Evolutionary conservation across 2,888 invertebrate species (phyloP).

Genomic region (Dicyrtomina minuta): DNA sequence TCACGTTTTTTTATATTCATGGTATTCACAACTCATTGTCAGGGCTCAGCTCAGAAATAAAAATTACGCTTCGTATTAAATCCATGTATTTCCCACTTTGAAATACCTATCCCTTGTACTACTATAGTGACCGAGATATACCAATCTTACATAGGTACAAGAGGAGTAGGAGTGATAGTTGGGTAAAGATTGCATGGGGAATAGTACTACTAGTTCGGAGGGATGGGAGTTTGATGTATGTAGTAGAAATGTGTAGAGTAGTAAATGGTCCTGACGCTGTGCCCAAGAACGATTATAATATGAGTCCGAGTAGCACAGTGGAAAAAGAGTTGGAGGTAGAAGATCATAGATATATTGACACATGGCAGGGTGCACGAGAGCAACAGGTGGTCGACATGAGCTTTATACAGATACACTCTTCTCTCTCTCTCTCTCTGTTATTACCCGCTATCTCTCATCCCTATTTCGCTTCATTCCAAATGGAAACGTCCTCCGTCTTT

Average conservation of each 20-base stretch:
- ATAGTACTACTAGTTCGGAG: too few relatives aligned
- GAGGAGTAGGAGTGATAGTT: too few relatives aligned
- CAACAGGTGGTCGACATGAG: conserved; percentile 23
- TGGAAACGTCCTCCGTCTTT: not conserved
- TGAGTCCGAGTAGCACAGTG: not conserved
- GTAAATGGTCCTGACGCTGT: too few relatives aligned
- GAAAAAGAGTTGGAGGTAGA: not conserved
- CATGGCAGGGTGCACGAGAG: conserved; percentile 24
- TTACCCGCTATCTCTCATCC: conserved; percentile 14
- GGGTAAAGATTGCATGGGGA: too few relatives aligned
- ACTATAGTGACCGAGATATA: too few relatives aligned
- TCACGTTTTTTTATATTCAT: not conserved
- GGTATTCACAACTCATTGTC: too few relatives aligned
- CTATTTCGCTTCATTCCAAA: not conserved
- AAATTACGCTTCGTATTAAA: conserved; percentile 11
- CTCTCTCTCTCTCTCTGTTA: conserved; percentile 21
- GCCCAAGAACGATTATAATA: not conserved
- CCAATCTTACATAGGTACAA: too few relatives aligned
- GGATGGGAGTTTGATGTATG: not conserved
- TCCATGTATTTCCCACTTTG: conserved; percentile 9
- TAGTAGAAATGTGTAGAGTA: not conserved
- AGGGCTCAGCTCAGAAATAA: conserved; percentile 6
- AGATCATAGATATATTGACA: conserved; percentile 24
- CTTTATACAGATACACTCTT: not conserved
- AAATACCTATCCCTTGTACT: not conserved